Evolutionary conservation across 1,140 invertebrate genomes (phyloP), one percentile per base, ranked within the genome.

Genomic region (Papilio xuthus): DNA sequence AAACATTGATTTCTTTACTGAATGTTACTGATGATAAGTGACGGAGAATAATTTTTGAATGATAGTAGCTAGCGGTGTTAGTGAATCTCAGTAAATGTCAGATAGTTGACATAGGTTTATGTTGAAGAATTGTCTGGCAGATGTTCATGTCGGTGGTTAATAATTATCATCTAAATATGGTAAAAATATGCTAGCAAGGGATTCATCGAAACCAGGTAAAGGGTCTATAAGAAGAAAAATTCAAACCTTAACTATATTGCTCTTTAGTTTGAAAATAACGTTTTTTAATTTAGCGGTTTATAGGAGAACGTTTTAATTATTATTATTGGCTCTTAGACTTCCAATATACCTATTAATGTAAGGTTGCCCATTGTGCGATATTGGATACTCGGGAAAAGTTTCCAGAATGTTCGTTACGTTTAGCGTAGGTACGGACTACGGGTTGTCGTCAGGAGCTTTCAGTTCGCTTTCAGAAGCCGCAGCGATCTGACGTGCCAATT

Each of bases 351-450:
- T 56, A 23, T 6, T 56, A 13, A 4, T 60, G 3, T 60, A 60
- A 13, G 23, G 56, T 60, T 60, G 56, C 56, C 23, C 26, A 60
- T 63, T 84, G 82, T 82, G 72, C 82, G 81, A 83, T 86, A 82
- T 81, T 69, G 75, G 78, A 44, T 80, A 81, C 80, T 70, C 63
- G 80, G 75, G 73, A 72, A 79, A 83, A 26, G 70, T 76, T 60
- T 81, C 77, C 72, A 80, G 81, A 80, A 72, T 4, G 20, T 72
- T 72, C 70, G 37, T 20, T 13, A 1, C 32, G 70, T 18, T 10
- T 18, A 56, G 53, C 56, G 56, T 60, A 60, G 23, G 56, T 37
- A 20, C 32, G 70, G 70, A 44, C 12, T 23, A 53, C 50, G 70
- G 20, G 13, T 20, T 28, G 37, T 18, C n/a, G 32, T 23, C 15